These are phyloP conservation scores for Andrena hattorfiana DNA, from an alignment of 2,888 invertebrate species.

Conservation along the genomic window DNA sequence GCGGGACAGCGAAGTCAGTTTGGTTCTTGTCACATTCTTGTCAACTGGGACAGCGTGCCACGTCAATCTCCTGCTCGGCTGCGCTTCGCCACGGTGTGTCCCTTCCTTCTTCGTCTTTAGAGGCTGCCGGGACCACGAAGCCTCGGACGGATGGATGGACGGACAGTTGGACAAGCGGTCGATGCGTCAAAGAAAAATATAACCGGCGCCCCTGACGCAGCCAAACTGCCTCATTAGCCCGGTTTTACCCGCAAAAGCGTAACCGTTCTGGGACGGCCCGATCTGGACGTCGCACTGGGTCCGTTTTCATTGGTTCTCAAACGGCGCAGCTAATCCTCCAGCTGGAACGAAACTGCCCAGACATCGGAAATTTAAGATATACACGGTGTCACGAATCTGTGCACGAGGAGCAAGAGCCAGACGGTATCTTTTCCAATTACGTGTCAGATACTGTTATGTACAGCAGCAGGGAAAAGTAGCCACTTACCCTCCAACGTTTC, in stretches of 20 bases:
- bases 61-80: constrained; percentile 83
- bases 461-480: too few relatives aligned
- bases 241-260: constrained; percentile 79
- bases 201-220: constrained; percentile 80
- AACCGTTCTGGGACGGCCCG: constrained; percentile 56
- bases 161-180: constrained; percentile 81
- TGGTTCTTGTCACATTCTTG: constrained; percentile 85
- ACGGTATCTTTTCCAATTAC: too few relatives aligned
- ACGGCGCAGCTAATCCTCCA: background rate
- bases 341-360: background rate
- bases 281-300: constrained; percentile 1
- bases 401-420: too few relatives aligned
- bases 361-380: background rate
- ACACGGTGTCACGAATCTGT: background rate
- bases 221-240: constrained; percentile 84
- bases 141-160: constrained; percentile 75
- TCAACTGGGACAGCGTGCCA: constrained; percentile 83
- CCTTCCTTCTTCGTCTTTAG: constrained; percentile 53
- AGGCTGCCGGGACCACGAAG: constrained; percentile 66
- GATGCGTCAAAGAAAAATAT: constrained; percentile 85
- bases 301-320: constrained; percentile 13
- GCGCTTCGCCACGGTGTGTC: constrained; percentile 65
- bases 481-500: background rate
- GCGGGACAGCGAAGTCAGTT: constrained; percentile 79
- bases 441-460: too few relatives aligned